These are phyloP conservation scores for Eulemur coronatus DNA, from an alignment of 2,797 vertebrate genomes.

Conservation along the genomic window DNA sequence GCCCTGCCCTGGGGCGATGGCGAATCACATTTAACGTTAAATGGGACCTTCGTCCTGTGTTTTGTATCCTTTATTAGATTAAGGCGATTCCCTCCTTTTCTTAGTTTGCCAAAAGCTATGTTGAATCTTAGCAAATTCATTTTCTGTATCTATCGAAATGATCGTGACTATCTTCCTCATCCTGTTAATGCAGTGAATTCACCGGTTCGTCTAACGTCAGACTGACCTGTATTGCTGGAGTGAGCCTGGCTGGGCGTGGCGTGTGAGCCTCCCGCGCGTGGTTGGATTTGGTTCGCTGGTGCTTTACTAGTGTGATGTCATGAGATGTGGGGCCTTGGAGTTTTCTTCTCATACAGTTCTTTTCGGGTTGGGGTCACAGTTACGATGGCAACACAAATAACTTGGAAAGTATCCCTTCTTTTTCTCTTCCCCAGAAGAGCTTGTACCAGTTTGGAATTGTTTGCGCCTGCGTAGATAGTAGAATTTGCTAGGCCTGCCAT, in stretches of 20 bases:
- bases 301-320: background rate
- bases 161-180: too few relatives aligned
- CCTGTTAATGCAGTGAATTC: background rate
- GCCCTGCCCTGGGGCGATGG: background rate
- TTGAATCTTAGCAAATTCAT: background rate
- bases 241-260: background rate
- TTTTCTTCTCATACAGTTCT: background rate
- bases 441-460: accelerated
- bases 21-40: background rate
- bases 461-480: background rate
- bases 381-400: background rate
- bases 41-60: background rate
- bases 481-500: too few relatives aligned
- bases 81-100: background rate
- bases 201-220: background rate
- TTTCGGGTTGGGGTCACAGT: too few relatives aligned
- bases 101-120: background rate
- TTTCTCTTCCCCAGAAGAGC: background rate
- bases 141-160: background rate
- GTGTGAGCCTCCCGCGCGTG: background rate
- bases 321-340: background rate
- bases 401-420: too few relatives aligned
- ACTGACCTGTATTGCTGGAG: background rate
- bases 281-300: background rate
- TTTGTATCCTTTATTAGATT: too few relatives aligned